A percentile compares a stretch with the other conserved stretches of the same genome.
These are phyloP conservation scores for Pissodes strobi DNA, from an alignment of 1,140 invertebrate species.

Conservation along the genomic window DNA sequence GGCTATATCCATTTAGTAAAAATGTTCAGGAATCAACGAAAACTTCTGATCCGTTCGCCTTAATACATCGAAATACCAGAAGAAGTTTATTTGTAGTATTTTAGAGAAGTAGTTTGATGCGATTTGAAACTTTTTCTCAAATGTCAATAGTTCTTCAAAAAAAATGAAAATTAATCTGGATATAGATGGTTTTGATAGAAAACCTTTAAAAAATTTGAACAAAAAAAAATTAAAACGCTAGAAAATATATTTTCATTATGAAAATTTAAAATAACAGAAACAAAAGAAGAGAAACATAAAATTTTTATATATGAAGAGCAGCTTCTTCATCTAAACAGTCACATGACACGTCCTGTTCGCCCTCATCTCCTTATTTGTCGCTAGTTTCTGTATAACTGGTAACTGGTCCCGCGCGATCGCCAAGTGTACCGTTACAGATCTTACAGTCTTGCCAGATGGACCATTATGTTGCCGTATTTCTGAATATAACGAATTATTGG, in stretches of 20 bases:
- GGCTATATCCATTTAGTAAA: too few species aligned
- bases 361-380: background rate
- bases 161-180: too few species aligned
- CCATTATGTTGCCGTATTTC: too few species aligned
- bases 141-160: background rate
- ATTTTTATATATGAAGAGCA: too few species aligned
- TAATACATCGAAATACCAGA: background rate
- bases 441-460: too few species aligned
- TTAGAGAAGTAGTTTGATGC: background rate
- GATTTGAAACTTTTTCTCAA: background rate
- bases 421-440: too few species aligned
- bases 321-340: too few species aligned
- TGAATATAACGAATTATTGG: too few species aligned
- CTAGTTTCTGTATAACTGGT: constrained; percentile 4
- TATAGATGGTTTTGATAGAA: background rate
- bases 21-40: too few species aligned
- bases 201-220: background rate
- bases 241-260: background rate
- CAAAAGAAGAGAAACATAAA: background rate
- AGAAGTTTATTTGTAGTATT: background rate
- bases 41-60: background rate
- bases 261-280: too few species aligned
- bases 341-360: background rate
- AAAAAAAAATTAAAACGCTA: too few species aligned
- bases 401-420: too few species aligned